These are phyloP conservation scores for Diphyllodes magnificus DNA, from an alignment of 2,113 vertebrate genomes.

Conservation along the genomic window DNA sequence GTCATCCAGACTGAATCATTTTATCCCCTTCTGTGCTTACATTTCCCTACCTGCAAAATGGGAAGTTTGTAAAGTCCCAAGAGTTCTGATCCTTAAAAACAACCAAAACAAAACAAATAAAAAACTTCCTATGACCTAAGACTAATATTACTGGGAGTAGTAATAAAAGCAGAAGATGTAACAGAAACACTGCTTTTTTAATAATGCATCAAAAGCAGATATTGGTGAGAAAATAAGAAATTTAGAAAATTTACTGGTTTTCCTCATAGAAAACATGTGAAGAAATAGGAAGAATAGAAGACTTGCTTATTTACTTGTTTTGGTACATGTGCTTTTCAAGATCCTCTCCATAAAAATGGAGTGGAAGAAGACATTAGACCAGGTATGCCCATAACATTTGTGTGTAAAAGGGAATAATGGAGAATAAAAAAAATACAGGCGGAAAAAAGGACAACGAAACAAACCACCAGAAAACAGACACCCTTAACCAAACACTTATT, in stretches of 20 bases:
- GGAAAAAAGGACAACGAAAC: background rate
- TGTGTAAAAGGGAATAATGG: background rate
- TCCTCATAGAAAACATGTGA: background rate
- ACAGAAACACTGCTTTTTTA: background rate
- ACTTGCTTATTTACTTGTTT: background rate
- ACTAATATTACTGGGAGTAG: background rate
- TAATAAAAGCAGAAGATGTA: background rate
- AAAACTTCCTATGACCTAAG: background rate
- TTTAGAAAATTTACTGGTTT: background rate
- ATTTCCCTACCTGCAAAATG: background rate
- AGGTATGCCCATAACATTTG: background rate
- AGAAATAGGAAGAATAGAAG: background rate
- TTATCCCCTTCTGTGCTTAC: background rate
- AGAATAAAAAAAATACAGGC: rapidly evolving
- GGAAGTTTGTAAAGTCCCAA: background rate
- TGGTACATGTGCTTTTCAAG: background rate
- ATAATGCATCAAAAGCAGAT: background rate
- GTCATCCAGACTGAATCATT: background rate
- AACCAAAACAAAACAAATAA: background rate
- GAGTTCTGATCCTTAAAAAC: background rate
- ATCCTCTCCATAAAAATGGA: background rate
- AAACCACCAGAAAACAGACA: background rate
- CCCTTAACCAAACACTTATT: background rate
- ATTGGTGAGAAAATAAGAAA: background rate
- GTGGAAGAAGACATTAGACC: background rate